Percentiles rank a stretch among this genome's conserved stretches.
phyloP scores from a whole-genome alignment of 2,113 vertebrate genomes.

The Atrichornis clamosus region DNA sequence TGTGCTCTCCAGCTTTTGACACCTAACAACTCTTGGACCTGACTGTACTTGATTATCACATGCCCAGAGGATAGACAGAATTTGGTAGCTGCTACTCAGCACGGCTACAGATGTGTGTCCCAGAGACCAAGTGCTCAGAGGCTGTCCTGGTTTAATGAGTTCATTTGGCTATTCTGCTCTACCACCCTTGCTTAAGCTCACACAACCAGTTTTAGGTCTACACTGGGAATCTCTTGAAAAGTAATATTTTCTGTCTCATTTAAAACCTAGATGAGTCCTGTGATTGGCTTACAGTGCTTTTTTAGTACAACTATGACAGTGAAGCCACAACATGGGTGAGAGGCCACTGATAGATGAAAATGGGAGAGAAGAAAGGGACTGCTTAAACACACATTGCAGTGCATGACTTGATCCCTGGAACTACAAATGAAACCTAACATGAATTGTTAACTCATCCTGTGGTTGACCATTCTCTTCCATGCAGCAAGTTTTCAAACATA shows the following conservation, averaged over 20 bases:
- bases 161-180: not conserved
- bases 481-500: not conserved
- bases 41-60: not conserved
- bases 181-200: not conserved
- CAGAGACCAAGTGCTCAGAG: not conserved
- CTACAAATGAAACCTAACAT: not conserved
- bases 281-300: not conserved
- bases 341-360: not conserved
- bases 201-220: not conserved
- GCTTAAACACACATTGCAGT: not conserved
- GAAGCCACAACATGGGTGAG: not conserved
- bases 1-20: not conserved
- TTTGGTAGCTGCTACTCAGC: not conserved
- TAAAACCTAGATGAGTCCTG: not conserved
- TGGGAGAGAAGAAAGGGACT: not conserved
- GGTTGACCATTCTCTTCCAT: accelerated
- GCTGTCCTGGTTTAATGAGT: not conserved
- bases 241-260: not conserved
- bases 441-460: not conserved
- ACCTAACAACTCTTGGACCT: not conserved
- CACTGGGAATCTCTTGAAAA: not conserved
- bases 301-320: not conserved
- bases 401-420: not conserved
- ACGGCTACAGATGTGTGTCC: not conserved
- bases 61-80: not conserved